phyloP scores from a whole-genome alignment of 35 echinoderm and acorn worm genomes.

The Stichopus chloronotus region DNA sequence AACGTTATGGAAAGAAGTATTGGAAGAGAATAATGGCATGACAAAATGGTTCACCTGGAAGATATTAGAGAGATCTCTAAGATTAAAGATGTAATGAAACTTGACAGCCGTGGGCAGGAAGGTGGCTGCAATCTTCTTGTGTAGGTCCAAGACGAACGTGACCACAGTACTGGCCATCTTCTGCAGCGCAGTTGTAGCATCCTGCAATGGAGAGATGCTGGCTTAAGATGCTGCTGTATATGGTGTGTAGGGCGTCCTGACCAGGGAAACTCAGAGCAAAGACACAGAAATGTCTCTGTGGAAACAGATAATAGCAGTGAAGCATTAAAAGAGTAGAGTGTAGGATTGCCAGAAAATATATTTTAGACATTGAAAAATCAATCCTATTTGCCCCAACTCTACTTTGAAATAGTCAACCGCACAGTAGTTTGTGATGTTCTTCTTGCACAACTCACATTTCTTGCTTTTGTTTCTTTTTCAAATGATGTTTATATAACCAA shows the following conservation, averaged over 20 bases:
- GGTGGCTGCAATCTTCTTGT: slow-evolving; percentile 92
- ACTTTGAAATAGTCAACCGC: too few species aligned
- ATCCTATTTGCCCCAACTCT: too few species aligned
- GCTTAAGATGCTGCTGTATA: slow-evolving; percentile 94
- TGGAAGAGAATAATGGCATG: not conserved
- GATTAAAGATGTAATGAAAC: slow-evolving; percentile 98
- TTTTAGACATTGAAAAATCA: too few species aligned
- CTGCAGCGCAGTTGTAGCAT: slow-evolving; percentile 68
- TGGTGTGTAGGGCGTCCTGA: slow-evolving; percentile 83
- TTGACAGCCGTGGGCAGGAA: slow-evolving; percentile 99
- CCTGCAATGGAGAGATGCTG: slow-evolving; percentile 70
- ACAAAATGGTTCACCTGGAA: slow-evolving; percentile 78
- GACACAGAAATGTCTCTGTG: slow-evolving; percentile 94
- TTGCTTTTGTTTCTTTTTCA: too few species aligned
- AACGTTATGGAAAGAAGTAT: too few species aligned
- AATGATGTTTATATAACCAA: too few species aligned
- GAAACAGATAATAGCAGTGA: too few species aligned
- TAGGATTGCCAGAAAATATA: too few species aligned
- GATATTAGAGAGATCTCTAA: slow-evolving; percentile 93
- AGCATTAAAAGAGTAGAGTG: too few species aligned
- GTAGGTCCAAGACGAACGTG: slow-evolving; percentile 78
- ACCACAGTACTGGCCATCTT: slow-evolving; percentile 80
- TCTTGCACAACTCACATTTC: too few species aligned
- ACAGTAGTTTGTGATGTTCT: too few species aligned
- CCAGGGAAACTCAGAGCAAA: slow-evolving; percentile 98